A percentile compares a stretch with the other conserved stretches of the same genome.
Evolutionary conservation across 30 jellyfish, hydroid and myxozoan genomes (phyloP).

Genomic region (Hydractinia symbiolongicarpus): DNA sequence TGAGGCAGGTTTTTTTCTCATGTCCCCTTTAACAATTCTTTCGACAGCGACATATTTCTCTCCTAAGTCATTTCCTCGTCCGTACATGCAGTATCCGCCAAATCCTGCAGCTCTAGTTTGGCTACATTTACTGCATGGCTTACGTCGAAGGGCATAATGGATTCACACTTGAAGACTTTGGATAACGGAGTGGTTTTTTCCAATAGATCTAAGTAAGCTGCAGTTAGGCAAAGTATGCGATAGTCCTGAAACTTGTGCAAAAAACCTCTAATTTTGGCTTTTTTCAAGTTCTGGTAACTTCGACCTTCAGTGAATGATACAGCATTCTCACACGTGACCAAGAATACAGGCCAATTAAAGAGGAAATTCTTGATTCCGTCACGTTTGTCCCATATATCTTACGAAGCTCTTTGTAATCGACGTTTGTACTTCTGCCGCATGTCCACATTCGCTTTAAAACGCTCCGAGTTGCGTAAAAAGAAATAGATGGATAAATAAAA

Average conservation of each 20-base stretch:
- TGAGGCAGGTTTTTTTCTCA: neutral
- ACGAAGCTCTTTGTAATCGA: slow-evolving; percentile 20
- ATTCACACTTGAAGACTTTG: slow-evolving; percentile 17
- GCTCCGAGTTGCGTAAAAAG: no score
- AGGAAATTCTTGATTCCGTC: slow-evolving; percentile 26
- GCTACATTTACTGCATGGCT: slow-evolving; percentile 20
- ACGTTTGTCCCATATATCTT: slow-evolving; percentile 43
- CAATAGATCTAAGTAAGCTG: slow-evolving; percentile 34
- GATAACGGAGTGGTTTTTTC: slow-evolving; percentile 24
- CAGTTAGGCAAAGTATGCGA: slow-evolving; percentile 32
- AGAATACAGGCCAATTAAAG: slow-evolving; percentile 33
- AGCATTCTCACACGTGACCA: slow-evolving; percentile 30
- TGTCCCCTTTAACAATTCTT: neutral
- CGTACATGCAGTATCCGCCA: no score
- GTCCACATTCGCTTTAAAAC: no score
- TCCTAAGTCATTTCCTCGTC: no score
- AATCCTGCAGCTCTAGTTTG: neutral
- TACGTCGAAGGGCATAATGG: slow-evolving; percentile 32
- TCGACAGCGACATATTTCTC: neutral
- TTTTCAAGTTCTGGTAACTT: slow-evolving; percentile 1
- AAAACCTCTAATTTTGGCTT: slow-evolving; percentile 11
- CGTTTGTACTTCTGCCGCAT: neutral
- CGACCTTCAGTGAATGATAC: slow-evolving; percentile 11
- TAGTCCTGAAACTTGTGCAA: slow-evolving; percentile 43
- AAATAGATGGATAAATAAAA: neutral